phyloP scores from a whole-genome alignment of 1,140 invertebrate genomes.

The Drosophila obscura region DNA sequence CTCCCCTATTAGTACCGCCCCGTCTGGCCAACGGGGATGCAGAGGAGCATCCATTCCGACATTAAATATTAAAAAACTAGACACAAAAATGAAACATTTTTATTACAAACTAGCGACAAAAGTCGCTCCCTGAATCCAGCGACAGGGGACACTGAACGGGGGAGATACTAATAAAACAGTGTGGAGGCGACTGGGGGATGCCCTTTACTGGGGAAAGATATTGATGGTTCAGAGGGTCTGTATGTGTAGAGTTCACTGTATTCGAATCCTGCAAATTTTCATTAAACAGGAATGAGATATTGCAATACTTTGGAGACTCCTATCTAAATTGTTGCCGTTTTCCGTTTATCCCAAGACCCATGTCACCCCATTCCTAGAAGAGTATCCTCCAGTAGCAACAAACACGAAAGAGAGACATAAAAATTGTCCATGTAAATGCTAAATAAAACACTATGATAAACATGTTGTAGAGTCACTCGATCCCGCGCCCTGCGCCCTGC shows the following conservation, averaged over 20 bases:
- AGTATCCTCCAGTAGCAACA: conserved; percentile 22
- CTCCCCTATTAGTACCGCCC: conserved; percentile 26
- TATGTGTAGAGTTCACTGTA: too few species aligned
- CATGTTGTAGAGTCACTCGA: conserved; percentile 57
- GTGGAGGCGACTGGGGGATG: too few species aligned
- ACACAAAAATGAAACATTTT: conserved; percentile 78
- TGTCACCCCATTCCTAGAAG: conserved; percentile 7
- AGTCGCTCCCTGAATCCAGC: conserved; percentile 18
- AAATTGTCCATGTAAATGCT: conserved; percentile 59
- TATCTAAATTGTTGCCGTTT: too few species aligned
- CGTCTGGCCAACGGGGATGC: background rate
- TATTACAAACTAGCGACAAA: conserved; percentile 64
- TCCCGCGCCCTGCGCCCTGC: conserved; percentile 19
- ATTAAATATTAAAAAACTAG: conserved; percentile 83
- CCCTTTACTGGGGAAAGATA: too few species aligned
- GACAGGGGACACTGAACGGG: background rate
- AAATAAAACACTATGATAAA: conserved; percentile 81
- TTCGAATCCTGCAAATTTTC: too few species aligned
- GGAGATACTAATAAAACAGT: background rate
- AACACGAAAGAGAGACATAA: conserved; percentile 28
- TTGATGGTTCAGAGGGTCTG: too few species aligned
- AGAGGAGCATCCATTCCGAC: conserved; percentile 47
- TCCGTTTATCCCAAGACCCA: background rate
- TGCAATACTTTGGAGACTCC: too few species aligned
- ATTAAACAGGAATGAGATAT: too few species aligned